phyloP scores from a whole-genome alignment of 1,140 invertebrate species.

The Monochamus saltuarius region DNA sequence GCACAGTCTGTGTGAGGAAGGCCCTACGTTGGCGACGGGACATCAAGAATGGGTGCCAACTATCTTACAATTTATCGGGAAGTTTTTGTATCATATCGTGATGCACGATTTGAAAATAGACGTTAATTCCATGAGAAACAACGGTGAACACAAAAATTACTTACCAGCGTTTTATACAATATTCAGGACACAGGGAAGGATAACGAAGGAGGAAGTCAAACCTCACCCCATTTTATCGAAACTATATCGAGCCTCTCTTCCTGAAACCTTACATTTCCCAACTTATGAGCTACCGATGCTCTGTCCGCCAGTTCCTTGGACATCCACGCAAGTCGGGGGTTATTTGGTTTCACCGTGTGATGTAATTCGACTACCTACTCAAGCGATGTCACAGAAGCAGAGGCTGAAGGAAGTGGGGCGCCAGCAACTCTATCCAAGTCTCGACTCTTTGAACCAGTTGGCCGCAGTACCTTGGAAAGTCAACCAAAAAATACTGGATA shows the following conservation, averaged over 20 bases:
- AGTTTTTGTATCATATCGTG: slow-evolving; percentile 85
- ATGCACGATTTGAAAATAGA: slow-evolving; percentile 83
- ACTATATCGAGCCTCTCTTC: slow-evolving; percentile 67
- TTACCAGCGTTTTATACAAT: slow-evolving; percentile 82
- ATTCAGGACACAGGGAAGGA: slow-evolving; percentile 66
- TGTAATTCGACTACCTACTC: slow-evolving; percentile 58
- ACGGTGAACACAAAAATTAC: slow-evolving; percentile 56
- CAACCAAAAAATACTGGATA: slow-evolving; percentile 71
- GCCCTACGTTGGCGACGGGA: slow-evolving; percentile 59
- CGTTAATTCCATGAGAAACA: slow-evolving; percentile 63
- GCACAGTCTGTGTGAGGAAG: slow-evolving; percentile 56
- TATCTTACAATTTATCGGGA: slow-evolving; percentile 63
- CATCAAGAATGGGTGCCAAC: slow-evolving; percentile 65
- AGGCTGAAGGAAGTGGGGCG: slow-evolving; percentile 59
- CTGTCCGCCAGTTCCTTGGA: slow-evolving; percentile 83
- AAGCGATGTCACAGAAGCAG: slow-evolving; percentile 63
- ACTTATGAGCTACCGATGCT: slow-evolving; percentile 70
- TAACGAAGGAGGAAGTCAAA: slow-evolving; percentile 73
- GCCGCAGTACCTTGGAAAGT: slow-evolving; percentile 88
- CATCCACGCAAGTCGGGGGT: slow-evolving; percentile 64
- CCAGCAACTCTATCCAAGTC: slow-evolving; percentile 73
- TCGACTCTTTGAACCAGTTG: slow-evolving; percentile 91
- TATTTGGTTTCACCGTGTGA: slow-evolving; percentile 72
- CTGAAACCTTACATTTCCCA: slow-evolving; percentile 70
- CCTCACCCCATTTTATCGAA: slow-evolving; percentile 74